phyloP scores from a whole-genome alignment of 2,797 vertebrate species.

The Acanthiza pusilla region DNA sequence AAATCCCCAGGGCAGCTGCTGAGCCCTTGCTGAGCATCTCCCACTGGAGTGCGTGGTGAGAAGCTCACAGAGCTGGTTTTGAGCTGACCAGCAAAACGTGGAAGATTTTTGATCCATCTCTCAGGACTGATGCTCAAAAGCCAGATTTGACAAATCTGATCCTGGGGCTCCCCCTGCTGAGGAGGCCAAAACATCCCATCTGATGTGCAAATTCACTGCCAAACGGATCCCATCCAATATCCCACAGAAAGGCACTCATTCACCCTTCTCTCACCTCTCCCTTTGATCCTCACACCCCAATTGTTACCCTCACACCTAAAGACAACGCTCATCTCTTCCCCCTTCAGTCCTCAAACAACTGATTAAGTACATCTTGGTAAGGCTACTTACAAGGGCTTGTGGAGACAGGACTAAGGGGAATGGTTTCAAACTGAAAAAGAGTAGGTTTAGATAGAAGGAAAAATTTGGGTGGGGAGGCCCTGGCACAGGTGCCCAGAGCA shows the following conservation, averaged over 20 bases:
- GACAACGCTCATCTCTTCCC: neutral
- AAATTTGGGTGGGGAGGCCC: neutral
- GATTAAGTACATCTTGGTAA: neutral
- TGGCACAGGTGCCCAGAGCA: neutral
- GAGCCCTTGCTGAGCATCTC: neutral
- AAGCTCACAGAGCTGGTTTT: neutral
- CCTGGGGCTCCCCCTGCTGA: conserved; percentile 56
- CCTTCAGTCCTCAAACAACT: neutral
- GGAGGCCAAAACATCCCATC: neutral
- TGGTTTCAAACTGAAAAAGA: neutral
- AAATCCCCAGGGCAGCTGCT: neutral
- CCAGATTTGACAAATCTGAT: neutral
- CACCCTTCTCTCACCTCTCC: neutral
- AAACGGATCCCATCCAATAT: neutral
- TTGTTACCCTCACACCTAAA: neutral
- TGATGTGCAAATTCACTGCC: neutral
- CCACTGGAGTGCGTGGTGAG: accelerated
- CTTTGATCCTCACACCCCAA: neutral
- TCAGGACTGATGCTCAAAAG: neutral
- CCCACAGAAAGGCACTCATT: neutral
- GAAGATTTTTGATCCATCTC: neutral
- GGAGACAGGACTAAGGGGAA: neutral
- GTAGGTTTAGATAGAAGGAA: neutral
- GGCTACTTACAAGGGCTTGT: neutral
- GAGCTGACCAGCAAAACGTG: neutral